Conservation (phyloP, 2,797 vertebrate species). For the Sus cebifrons region DNA sequence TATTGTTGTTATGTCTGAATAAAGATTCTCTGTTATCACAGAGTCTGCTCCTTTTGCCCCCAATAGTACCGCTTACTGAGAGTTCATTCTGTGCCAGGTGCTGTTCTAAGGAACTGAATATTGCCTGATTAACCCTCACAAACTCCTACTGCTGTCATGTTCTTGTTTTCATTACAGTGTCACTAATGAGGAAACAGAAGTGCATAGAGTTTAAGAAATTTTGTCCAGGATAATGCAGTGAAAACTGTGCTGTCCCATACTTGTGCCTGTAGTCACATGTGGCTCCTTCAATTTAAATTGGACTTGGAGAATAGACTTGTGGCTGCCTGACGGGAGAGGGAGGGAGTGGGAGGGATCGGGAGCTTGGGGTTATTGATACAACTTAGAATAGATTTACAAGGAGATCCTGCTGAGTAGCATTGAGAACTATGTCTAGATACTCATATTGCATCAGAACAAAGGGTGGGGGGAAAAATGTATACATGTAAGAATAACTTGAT, state of each 20-base stretch:
- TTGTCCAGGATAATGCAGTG: neutral
- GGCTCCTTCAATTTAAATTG: slow-evolving; percentile 43
- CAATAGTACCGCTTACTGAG: neutral
- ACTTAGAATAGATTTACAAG: too few relatives aligned
- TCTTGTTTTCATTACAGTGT: neutral
- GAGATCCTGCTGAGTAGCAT: too few relatives aligned
- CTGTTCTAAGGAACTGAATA: neutral
- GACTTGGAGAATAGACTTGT: too few relatives aligned
- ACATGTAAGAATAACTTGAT: too few relatives aligned
- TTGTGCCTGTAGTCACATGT: neutral
- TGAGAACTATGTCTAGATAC: too few relatives aligned
- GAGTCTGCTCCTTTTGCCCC: slow-evolving; percentile 40
- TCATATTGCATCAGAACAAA: too few relatives aligned
- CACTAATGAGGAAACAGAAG: neutral
- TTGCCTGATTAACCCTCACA: slow-evolving; percentile 20
- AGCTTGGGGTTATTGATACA: too few relatives aligned
- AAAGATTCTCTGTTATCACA: slow-evolving; percentile 1
- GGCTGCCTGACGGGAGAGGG: too few relatives aligned
- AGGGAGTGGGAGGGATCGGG: too few relatives aligned
- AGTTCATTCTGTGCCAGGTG: neutral
- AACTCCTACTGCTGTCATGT: neutral
- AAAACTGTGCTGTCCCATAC: neutral
- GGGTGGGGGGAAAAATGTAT: too few relatives aligned
- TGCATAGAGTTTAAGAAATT: slow-evolving; percentile 30
- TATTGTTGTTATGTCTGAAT: neutral